Base-by-base conservation (phyloP, 53 echinoderm and acorn worm genomes). In the Temnopleurus reevesii region DNA sequence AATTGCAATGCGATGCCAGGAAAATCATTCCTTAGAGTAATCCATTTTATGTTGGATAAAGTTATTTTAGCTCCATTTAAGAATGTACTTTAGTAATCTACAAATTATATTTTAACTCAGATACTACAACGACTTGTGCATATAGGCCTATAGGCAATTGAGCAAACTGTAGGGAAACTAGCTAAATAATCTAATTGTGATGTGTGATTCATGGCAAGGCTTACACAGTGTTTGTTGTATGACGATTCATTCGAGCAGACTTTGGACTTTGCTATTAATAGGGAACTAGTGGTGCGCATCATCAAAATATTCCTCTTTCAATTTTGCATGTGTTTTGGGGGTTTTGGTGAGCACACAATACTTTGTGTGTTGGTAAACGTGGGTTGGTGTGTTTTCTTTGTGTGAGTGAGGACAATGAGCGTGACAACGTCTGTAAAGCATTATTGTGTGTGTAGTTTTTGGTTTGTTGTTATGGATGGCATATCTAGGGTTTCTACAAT, bases 181-280 rank as follows among this genome's bases (percentile, higher is more conserved):
- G 44, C n/a, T 45, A 31, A 77, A 77, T 77, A 77, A 77, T 77
- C 45, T 15, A 18, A 77, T 45, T 77, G 77, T 26, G 23, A 44
- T 77, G 77, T 31, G 23, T 79, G 79, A 79, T 47, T 79, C 79
- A 79, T 79, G 49, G 47, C 49, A 28, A 29, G 23, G 47, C 79
- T 79, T 13, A 27, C 46, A 13, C 65, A 45, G 18, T 79, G 79
- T 79, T 79, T 79, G 79, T 49, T 79, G 46, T 79, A 17, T 15
- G 46, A 79, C 49, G 49, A 79, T 79, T 79, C 71, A 71, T 71
- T 47, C 7, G 4, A 28, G 18, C 18, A 79, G 79, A 79, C 79
- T 79, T 79, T 79, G 79, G 47, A 79, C 49, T 3, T 79, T 44
- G 36, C 10, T 9, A 30, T 49, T 29, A 51, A 15, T 51, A 10